Evolutionary conservation across 2,113 vertebrate species (phyloP).

Genomic region (Prionailurus bengalensis): DNA sequence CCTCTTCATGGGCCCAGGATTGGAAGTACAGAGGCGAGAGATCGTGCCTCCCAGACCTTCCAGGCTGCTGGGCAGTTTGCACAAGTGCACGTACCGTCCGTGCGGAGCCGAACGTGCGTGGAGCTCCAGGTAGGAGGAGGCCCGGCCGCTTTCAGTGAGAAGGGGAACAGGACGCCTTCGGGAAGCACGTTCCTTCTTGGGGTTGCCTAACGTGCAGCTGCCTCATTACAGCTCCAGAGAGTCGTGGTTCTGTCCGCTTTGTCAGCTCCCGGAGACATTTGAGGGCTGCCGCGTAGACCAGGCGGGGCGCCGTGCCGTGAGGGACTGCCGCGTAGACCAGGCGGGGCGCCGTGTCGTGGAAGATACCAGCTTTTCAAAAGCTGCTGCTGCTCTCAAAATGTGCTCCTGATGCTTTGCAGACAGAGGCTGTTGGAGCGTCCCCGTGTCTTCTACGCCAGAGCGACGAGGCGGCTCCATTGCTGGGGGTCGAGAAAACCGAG

Average conservation of each 20-base stretch:
- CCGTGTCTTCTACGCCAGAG: background rate
- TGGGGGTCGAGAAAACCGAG: background rate
- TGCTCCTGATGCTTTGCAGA: background rate
- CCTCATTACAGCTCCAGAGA: no score
- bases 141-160: background rate
- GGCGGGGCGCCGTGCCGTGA: no score
- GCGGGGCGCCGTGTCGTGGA: background rate
- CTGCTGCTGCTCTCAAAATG: background rate
- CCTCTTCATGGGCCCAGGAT: background rate
- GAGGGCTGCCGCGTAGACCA: no score
- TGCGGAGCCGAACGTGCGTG: background rate
- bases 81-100: background rate
- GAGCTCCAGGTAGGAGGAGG: background rate
- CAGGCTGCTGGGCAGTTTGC: background rate
- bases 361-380: background rate
- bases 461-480: rapidly evolving
- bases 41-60: background rate
- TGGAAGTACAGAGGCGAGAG: background rate
- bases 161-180: background rate
- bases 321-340: no score
- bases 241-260: no score
- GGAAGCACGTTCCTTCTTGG: background rate
- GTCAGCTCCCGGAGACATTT: no score
- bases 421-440: rapidly evolving
- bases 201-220: no score